Percentiles rank a stretch among this genome's conserved stretches.
phyloP scores from a whole-genome alignment of 2,113 vertebrate genomes.

The Plecotus auritus region DNA sequence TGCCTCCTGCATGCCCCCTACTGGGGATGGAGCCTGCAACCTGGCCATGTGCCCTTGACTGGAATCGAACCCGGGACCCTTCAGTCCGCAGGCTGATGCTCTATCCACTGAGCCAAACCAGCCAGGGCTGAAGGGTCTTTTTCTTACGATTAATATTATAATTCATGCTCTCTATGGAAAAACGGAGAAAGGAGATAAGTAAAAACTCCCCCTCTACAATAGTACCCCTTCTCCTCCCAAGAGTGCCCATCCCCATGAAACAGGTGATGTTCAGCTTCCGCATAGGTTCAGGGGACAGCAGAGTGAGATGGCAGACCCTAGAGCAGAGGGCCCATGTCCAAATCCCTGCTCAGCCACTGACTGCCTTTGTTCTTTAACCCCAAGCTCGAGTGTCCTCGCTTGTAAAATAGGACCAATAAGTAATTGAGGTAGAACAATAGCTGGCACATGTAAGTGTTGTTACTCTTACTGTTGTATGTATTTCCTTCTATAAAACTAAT shows the following conservation, averaged over 20 bases:
- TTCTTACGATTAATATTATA: neutral
- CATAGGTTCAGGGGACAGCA: neutral
- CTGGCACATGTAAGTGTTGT: accelerated
- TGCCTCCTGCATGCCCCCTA: too few relatives aligned
- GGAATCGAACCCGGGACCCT: too few relatives aligned
- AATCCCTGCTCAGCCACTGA: neutral
- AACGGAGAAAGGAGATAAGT: neutral
- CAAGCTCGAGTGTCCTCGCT: neutral
- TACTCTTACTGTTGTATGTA: neutral
- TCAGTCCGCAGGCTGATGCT: too few relatives aligned
- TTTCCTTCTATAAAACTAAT: neutral
- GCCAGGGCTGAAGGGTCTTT: neutral
- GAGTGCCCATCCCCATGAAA: neutral
- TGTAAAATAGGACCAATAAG: neutral
- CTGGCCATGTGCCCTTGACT: too few relatives aligned
- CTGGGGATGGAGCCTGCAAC: too few relatives aligned
- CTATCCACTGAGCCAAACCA: too few relatives aligned
- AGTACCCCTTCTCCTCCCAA: neutral
- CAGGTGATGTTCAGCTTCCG: neutral
- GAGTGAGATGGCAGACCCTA: neutral
- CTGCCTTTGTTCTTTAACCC: neutral
- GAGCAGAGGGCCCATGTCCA: neutral
- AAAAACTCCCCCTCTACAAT: neutral
- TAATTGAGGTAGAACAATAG: neutral
- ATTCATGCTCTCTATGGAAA: neutral